Base-by-base conservation (phyloP, 2,888 invertebrate species). In the Hecatera dysodea region DNA sequence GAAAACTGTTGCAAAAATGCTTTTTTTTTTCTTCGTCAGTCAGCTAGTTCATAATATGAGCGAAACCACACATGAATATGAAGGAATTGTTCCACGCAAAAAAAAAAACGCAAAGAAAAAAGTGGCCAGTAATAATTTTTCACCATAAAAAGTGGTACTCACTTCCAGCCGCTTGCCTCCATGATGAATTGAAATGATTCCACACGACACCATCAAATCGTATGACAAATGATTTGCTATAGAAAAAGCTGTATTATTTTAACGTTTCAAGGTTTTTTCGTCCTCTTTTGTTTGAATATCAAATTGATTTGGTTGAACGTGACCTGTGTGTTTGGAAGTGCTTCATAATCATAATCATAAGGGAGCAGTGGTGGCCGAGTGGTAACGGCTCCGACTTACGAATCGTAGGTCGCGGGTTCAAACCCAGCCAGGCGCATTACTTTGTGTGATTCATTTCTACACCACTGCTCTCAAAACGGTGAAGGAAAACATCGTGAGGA, bases 181-280 rank as follows among this genome's bases (percentile, higher is more conserved):
- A 72, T 85, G 86, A 82, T 79, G 73, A 87, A 85, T 85, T 84
- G 78, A 75, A 78, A 79, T 73, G 71, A 82, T 80, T 70, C 63
- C 66, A 17, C 42, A 57, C 36, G 81, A 81, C 74, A 65, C 73
- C 83, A 81, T 74, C 72, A 83, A 74, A 86, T 59, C 67, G 63
- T 50, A 70, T 75, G 86, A 84, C 67, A 86, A 84, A 86, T 86
- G 69, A 52, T 73, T 39, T 56, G 29, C 53, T 61, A 78, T 70
- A 68, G 59, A 60, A 72, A 78, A 67, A 78, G 48, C 36, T 52
- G 59, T 77, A 57, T 72, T 64, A 61, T 78, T 79, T 82, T 52
- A 48, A 59, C 73, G 62, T 46, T 42, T 22, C 24, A 59, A 55
- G 42, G 52, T 44, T 64, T 64, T 44, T 27, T 22, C 33, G 27